Base-by-base conservation (phyloP, 2,888 invertebrate species). In the Latheticus oryzae region DNA sequence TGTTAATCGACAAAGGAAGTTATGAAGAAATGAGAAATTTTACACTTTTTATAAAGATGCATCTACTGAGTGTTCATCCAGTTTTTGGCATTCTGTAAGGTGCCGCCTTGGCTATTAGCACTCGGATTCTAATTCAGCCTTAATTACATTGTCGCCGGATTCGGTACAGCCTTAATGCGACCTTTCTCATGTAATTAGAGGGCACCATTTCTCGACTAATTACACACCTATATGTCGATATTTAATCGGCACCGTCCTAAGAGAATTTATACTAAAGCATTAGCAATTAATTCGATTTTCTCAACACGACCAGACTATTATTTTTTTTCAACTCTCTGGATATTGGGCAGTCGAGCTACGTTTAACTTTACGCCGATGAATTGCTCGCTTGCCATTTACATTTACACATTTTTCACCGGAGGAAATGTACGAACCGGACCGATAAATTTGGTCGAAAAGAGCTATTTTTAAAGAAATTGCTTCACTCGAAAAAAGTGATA, bases 181-280 rank as follows among this genome's bases (percentile, higher is more conserved):
- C 75, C 76, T 76, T 77, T 75, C 75, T 72, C 74, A 71, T 76
- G 70, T 73, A 76, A 77, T 78, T 78, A 76, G 71, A 71, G 70
- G 69, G 69, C 67, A 65, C 72, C 68, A 70, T 75, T 74, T 74
- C 69, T 70, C 63, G 58, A 68, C 70, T 73, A 74, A 76, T 76
- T 75, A 73, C 71, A 72, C 69, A 55, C 71, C 71, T 67, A 71
- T 70, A 70, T 68, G 70, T 70, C 70, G 71, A 73, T 73, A 69
- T 69, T 71, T 67, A 70, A 71, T 71, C 68, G 70, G 60, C 63
- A 42, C 59, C 58, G 15, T 55, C 62, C 52, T 48, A 47, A 15
- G 50, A 47, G 38, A 53, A 70, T 71, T 70, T 69, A 70, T 68
- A 66, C 65, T 53, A 67, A 68, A 67, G 64, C 69, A 70, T 69